Percentiles rank a stretch among this genome's conserved stretches.
phyloP scores from a whole-genome alignment of 2,113 vertebrate species.

The Cyrtonyx montezumae region DNA sequence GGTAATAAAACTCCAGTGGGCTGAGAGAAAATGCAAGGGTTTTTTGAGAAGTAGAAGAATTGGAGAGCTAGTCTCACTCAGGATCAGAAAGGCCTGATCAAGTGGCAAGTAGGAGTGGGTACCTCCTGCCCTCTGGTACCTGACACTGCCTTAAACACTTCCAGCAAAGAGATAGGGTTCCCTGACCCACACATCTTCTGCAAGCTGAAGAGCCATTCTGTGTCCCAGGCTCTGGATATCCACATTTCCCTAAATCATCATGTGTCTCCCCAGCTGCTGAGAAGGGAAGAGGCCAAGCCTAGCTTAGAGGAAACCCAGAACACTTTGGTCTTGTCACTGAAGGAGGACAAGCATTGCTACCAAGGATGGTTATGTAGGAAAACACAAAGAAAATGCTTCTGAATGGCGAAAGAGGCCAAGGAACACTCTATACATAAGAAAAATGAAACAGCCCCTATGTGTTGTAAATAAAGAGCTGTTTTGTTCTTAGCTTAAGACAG shows the following conservation, averaged over 20 bases:
- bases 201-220: fast-evolving
- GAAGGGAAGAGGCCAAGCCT: fast-evolving
- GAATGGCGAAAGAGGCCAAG: not conserved
- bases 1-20: not conserved
- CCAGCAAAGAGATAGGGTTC: not conserved
- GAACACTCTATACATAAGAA: not conserved
- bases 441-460: fast-evolving
- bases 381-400: not conserved
- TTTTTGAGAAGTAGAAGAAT: not conserved
- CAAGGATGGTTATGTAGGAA: not conserved
- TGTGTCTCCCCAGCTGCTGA: not conserved
- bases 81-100: not conserved
- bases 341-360: not conserved
- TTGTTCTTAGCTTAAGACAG: not conserved
- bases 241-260: fast-evolving
- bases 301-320: fast-evolving
- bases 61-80: not conserved
- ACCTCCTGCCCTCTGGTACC: not conserved
- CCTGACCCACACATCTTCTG: not conserved
- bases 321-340: not conserved
- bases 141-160: not conserved
- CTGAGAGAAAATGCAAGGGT: not conserved
- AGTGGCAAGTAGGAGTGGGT: not conserved
- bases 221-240: fast-evolving
- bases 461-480: not conserved